Base-by-base conservation (phyloP, 2,113 vertebrate species). In the Motacilla tschutschensis region DNA sequence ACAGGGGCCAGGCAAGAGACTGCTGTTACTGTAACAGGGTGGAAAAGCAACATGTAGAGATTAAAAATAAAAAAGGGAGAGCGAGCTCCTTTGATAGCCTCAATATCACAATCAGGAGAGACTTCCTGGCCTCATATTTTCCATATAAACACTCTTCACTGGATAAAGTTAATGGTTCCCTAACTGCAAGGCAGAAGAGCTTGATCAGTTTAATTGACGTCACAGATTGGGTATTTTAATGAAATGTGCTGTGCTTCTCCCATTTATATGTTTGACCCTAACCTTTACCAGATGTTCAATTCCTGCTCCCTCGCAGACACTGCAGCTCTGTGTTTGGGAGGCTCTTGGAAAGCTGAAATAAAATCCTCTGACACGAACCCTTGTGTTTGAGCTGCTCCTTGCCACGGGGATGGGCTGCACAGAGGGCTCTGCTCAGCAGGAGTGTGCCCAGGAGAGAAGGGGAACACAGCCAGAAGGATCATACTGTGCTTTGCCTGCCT, bases 71-170 rank as follows among this genome's bases (percentile, higher is more conserved):
- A 40, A 40, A 58, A 13, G 11, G 36, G 80, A 93, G 91, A 65
- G 79, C 0, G 6, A 93, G 86, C 75, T 88, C 55, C 92, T 96
- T 87, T 96, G 95, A 96, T 96, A 96, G 91, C 80, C 85, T 94
- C 92, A 90, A 87, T 93, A 95, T 95, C 95, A 93, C 89, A 96
- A 96, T 91, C 94, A 95, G 88, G 95, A 96, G 93, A 95, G 92
- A 95, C 94, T 97, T 97, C 96, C 97, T 97, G 96, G 88, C 90
- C 80, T 97, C 95, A 96, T 88, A 97, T 97, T 98, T 97, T 97
- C 97, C 97, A 95, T 95, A 97, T 95, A 97, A 97, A 97, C 94
- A 96, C 79, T 70, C 65, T 40, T 77, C 79, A n/a, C 92, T 95
- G 94, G 93, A 88, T 96, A 75, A 62, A 94, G 92, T 94, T 97